These are phyloP conservation scores for Camponotus pennsylvanicus DNA, from an alignment of 1,140 invertebrate genomes.

Conservation along the genomic window DNA sequence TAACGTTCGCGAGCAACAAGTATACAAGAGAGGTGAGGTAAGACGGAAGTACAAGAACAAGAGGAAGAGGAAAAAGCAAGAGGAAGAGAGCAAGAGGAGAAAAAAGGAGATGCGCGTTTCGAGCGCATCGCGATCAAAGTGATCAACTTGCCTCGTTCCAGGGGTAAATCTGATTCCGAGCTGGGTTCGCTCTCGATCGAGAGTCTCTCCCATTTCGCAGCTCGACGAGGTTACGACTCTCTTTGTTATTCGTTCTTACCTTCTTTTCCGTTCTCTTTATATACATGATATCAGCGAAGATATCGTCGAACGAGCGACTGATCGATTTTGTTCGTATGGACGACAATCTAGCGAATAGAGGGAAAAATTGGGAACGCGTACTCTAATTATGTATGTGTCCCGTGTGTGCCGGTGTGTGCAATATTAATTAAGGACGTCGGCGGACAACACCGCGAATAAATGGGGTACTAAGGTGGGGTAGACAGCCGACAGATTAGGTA, in stretches of 20 bases:
- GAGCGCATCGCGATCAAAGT: conserved; percentile 49
- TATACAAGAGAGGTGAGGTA: conserved; percentile 52
- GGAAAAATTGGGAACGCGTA: neutral
- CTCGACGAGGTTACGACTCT: conserved; percentile 48
- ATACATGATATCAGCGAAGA: neutral
- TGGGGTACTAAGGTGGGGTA: conserved; percentile 78
- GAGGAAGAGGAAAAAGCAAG: neutral
- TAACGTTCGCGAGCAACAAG: conserved; percentile 44
- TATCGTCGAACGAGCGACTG: neutral
- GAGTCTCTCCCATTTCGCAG: conserved; percentile 6
- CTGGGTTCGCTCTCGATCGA: conserved; percentile 48
- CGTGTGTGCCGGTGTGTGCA: conserved; percentile 84
- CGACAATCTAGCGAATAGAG: conserved; percentile 53
- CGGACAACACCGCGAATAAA: conserved; percentile 63
- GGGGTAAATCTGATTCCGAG: neutral
- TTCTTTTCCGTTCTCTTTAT: conserved; percentile 10
- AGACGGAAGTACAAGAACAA: neutral
- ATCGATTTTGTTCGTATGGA: conserved; percentile 56
- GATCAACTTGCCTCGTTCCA: conserved; percentile 19
- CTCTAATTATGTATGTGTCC: neutral
- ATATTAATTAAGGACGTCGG: conserved; percentile 81
- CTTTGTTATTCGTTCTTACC: conserved; percentile 61
- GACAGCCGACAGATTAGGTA: conserved; percentile 18
- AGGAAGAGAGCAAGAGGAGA: neutral
- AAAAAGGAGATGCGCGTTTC: conserved; percentile 44